These are phyloP conservation scores for Leptarthrus brevirostris DNA, from an alignment of 2,888 invertebrate genomes.

Conservation along the genomic window DNA sequence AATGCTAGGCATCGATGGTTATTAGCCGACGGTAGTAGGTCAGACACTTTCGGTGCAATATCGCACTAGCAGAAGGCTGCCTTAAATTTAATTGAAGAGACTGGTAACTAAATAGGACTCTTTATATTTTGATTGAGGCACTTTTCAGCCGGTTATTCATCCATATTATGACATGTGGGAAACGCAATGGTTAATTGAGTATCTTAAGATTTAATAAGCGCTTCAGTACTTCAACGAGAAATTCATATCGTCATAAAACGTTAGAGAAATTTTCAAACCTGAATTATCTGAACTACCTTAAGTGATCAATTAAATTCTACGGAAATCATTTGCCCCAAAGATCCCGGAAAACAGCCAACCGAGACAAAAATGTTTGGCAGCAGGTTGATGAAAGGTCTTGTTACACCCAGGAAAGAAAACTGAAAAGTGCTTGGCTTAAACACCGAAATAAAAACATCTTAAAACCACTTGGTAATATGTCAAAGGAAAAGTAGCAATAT, in stretches of 20 bases:
- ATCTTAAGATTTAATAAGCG: not conserved
- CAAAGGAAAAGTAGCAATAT: not conserved
- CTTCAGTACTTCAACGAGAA: not conserved
- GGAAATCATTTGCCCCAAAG: slow-evolving; percentile 38
- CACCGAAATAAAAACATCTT: not conserved
- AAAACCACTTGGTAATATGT: not conserved
- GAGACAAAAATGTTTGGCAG: slow-evolving; percentile 1
- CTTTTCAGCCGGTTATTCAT: slow-evolving; percentile 5
- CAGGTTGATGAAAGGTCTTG: slow-evolving; percentile 3
- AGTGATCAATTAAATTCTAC: slow-evolving; percentile 27
- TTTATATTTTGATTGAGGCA: slow-evolving; percentile 25
- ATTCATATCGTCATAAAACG: not conserved
- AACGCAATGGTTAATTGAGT: not conserved
- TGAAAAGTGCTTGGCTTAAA: not conserved
- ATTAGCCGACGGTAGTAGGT: not conserved
- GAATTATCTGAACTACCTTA: slow-evolving; percentile 10
- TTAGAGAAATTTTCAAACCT: not conserved
- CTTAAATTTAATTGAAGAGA: slow-evolving; percentile 8
- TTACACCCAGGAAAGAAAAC: not conserved
- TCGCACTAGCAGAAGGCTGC: not conserved
- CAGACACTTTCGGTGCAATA: not conserved
- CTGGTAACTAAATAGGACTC: slow-evolving; percentile 17
- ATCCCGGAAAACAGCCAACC: slow-evolving; percentile 28
- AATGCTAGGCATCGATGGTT: not conserved
- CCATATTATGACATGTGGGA: slow-evolving; percentile 2